Evolutionary conservation across 2,888 invertebrate species (phyloP).

Genomic region (Cantharis rufa): DNA sequence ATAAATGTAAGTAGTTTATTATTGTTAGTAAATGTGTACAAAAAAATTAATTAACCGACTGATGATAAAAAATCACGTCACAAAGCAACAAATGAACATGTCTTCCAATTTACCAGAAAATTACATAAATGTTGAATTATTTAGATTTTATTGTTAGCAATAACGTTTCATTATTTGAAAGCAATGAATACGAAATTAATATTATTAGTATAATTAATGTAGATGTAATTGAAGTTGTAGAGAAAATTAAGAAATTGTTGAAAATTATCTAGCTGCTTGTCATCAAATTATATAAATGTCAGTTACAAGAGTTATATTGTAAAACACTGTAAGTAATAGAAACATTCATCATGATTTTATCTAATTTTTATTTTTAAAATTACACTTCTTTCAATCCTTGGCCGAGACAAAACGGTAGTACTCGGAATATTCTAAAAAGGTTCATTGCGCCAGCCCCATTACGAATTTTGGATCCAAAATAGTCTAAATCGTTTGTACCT

Average conservation of each 20-base stretch:
- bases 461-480: too few relatives aligned
- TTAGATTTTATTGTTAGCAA: slow-evolving; percentile 11
- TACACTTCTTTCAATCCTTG: background rate
- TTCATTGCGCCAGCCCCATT: too few relatives aligned
- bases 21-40: slow-evolving; percentile 25
- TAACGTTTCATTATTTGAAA: slow-evolving; percentile 2
- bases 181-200: background rate
- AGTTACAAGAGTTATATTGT: slow-evolving; percentile 21
- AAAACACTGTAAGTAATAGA: slow-evolving; percentile 1
- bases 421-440: too few relatives aligned
- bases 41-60: slow-evolving; percentile 17
- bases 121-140: slow-evolving; percentile 10
- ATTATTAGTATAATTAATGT: slow-evolving; percentile 1
- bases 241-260: slow-evolving; percentile 12
- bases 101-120: slow-evolving; percentile 36
- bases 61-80: slow-evolving; percentile 13
- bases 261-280: slow-evolving; percentile 15
- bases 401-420: too few relatives aligned
- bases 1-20: slow-evolving; percentile 16
- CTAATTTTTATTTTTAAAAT: background rate
- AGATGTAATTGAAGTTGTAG: slow-evolving; percentile 14
- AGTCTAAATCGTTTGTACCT: too few relatives aligned
- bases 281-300: slow-evolving; percentile 22
- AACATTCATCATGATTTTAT: background rate
- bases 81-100: slow-evolving; percentile 39